phyloP scores from a whole-genome alignment of 2,888 invertebrate species.

The Lithophane leautieri region DNA sequence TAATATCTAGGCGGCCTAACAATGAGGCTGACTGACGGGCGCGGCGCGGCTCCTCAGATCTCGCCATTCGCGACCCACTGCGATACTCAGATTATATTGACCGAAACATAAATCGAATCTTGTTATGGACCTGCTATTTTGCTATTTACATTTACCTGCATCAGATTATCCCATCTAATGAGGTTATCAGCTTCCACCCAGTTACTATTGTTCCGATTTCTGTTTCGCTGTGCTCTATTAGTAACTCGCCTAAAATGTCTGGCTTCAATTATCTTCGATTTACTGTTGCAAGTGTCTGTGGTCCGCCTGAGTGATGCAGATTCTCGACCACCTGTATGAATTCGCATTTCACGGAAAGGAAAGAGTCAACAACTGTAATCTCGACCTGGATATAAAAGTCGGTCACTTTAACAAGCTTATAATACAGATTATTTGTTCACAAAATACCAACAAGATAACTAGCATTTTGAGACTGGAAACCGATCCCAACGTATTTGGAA shows the following conservation, averaged over 20 bases:
- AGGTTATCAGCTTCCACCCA: constrained; percentile 77
- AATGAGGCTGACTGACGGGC: constrained; percentile 86
- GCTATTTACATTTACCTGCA: constrained; percentile 82
- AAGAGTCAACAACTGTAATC: constrained; percentile 61
- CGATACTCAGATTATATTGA: constrained; percentile 81
- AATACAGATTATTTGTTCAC: constrained; percentile 32
- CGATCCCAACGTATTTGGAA: background rate
- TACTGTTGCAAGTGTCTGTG: background rate
- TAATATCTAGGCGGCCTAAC: constrained; percentile 83
- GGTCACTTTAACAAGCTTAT: constrained; percentile 19
- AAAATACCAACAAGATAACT: constrained; percentile 24
- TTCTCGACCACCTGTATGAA: constrained; percentile 21
- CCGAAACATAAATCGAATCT: constrained; percentile 86
- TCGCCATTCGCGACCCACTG: constrained; percentile 75
- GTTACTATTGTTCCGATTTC: constrained; percentile 75
- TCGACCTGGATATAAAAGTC: constrained; percentile 42
- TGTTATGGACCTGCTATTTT: constrained; percentile 85
- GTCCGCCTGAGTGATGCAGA: constrained; percentile 15
- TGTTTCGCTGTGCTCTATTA: constrained; percentile 73
- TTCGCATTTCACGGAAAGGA: constrained; percentile 36
- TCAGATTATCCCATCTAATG: constrained; percentile 85
- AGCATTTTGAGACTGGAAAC: background rate
- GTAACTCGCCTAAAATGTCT: constrained; percentile 56
- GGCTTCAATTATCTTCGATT: constrained; percentile 9
- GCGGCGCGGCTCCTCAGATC: constrained; percentile 85